These are phyloP conservation scores for Altica lythri DNA, from an alignment of 2,888 invertebrate genomes.

Conservation along the genomic window DNA sequence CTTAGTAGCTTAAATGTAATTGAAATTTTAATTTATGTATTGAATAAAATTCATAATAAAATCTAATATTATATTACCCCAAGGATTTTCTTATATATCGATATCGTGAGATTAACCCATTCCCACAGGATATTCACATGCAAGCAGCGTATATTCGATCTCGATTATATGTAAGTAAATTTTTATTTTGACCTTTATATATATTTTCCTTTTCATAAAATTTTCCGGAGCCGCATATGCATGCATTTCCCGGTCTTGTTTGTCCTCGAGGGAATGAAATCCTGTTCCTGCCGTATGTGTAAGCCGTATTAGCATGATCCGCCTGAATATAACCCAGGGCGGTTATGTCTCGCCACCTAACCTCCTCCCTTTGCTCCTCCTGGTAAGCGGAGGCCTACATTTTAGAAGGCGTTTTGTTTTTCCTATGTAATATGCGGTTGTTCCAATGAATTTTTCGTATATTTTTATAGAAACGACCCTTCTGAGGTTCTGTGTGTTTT, in stretches of 20 bases:
- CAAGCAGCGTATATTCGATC: too few relatives aligned
- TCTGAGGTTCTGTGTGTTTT: background rate
- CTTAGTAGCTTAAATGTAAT: too few relatives aligned
- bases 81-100: too few relatives aligned
- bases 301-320: constrained; percentile 19
- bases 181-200: too few relatives aligned
- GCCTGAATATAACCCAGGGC: constrained; percentile 9
- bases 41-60: too few relatives aligned
- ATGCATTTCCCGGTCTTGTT: constrained; percentile 8
- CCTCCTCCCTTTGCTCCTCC: background rate
- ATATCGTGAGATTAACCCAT: too few relatives aligned
- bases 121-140: too few relatives aligned
- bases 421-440: background rate
- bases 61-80: too few relatives aligned
- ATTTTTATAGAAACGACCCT: background rate
- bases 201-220: too few relatives aligned
- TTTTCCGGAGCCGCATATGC: background rate
- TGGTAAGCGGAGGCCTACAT: background rate
- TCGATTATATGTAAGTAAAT: too few relatives aligned
- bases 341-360: background rate
- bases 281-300: constrained; percentile 15
- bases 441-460: constrained; percentile 2
- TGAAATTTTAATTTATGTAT: too few relatives aligned
- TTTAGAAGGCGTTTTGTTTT: constrained; percentile 4
- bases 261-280: constrained; percentile 14